phyloP scores from a whole-genome alignment of 2,113 vertebrate species.

The Ceratotherium simum region DNA sequence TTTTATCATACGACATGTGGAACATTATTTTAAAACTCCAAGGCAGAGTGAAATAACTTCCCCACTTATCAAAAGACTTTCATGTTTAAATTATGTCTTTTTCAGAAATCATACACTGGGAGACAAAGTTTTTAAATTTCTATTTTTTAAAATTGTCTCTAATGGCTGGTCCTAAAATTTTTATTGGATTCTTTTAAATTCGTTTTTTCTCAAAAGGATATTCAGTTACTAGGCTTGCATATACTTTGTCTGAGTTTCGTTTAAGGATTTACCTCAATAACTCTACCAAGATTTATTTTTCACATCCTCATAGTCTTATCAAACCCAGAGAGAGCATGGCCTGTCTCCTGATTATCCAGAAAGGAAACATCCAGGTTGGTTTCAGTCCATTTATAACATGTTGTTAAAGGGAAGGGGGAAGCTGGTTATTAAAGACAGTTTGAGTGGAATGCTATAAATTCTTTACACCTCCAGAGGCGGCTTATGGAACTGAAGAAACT shows the following conservation, averaged over 20 bases:
- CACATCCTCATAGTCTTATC: background rate
- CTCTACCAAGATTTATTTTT: constrained; percentile 48
- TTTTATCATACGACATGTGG: constrained; percentile 27
- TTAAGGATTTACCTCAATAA: constrained; percentile 19
- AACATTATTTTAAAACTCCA: constrained; percentile 53
- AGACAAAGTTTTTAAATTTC: constrained; percentile 58
- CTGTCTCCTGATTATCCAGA: background rate
- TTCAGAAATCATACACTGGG: constrained; percentile 32
- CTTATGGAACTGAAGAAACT: background rate
- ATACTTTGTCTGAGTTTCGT: constrained; percentile 18
- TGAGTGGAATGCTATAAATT: background rate
- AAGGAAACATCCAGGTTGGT: constrained; percentile 17
- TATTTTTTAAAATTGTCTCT: constrained; percentile 41
- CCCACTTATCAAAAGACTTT: constrained; percentile 55
- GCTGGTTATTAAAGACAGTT: background rate
- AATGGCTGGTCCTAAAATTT: constrained; percentile 17
- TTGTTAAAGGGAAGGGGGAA: constrained; percentile 22
- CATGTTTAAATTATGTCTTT: constrained; percentile 57
- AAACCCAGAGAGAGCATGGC: background rate
- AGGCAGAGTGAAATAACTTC: constrained; percentile 46
- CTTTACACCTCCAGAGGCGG: background rate
- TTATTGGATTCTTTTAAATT: background rate
- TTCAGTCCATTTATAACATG: background rate
- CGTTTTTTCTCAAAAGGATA: background rate
- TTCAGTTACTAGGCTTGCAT: background rate